Base-by-base conservation (phyloP, 1,140 invertebrate species). In the Drosophila yakuba region DNA sequence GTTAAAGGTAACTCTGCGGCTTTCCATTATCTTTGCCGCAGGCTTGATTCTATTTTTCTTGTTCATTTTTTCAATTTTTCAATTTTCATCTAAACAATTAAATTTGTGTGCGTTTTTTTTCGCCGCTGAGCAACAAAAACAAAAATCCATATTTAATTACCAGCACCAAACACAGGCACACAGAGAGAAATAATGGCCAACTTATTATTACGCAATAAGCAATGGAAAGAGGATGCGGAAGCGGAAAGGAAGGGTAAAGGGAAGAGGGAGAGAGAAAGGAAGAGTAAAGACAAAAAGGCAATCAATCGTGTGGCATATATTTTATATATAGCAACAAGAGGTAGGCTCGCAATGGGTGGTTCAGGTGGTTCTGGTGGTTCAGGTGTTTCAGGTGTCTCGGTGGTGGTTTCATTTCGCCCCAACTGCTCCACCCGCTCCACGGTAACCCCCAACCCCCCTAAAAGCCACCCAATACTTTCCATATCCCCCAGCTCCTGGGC, bases 271-370 rank as follows among this genome's bases (percentile, higher is more conserved):
- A 11, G 15, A 23, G 14, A 23, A 41, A 3, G 36, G 51, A 23
- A 20, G 64, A 57, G 47, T 45, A 50, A 64, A 67, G 60, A 64
- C 45, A 62, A 85, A 50, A 74, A 69, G 67, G 79, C 83, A 88
- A 88, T 88, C 84, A 88, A 88, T 88, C 84, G 79, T 74, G 28
- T 61, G 54, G 47, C 63, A 74, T 69, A 86, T 68, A 79, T 74
- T 88, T 88, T 86, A 88, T 88, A 89, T 88, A 89, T 88, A 88
- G 84, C 82, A 80, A 82, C 75, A 74, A 88, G 76, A 45, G 84
- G 75, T 62, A 72, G 79, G 79, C 75, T 59, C 62, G 25, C 50
- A 25, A 54, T 50, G 55, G 41, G 50, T 14, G 55, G 35, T 67
- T 57, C 55, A 58, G 73, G 72, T 52, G 74, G 44, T 48, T 76